Evolutionary conservation across 2,888 invertebrate genomes (phyloP), one percentile per base, ranked within the genome.

Genomic region (Gasteruption jaculator): DNA sequence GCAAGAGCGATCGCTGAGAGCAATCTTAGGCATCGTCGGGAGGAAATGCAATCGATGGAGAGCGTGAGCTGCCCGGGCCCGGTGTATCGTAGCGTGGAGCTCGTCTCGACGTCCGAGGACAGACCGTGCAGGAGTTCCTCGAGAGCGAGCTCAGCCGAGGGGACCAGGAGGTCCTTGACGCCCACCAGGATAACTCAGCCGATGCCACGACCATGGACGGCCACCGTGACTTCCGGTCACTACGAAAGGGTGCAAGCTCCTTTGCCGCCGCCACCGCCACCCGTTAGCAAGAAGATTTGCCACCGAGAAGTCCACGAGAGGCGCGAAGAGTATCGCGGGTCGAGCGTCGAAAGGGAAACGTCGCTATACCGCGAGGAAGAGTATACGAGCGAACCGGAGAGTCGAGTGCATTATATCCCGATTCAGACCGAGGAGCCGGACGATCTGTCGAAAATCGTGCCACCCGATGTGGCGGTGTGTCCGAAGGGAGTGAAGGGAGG

Each of bases 131-230:
- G 57, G 4, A 46, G 50, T 11, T 49, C 53, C 6, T 58, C 60
- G 2, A 53, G 60, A 35, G 56, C 68, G 0, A 58, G 59, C 32
- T 70, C 69, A 3, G 53, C 63, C 3, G 68, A 69, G 14, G 62
- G 65, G n/a, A 43, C 63, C 2, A 50, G 67, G 5, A 52, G 71
- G 26, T 71, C 71, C 0, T 37, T 71, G 29, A 71, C 71, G 1
- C 70, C 71, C 1, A 70, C 71, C 6, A 59, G 61, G 29, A 71
- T 71, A 21, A 57, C 57, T 14, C 71, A 71, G 20, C 71, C 71
- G 5, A 58, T 57, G 10, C 71, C 71, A 1, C 54, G 60, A 33
- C 70, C 71, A 1, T 71, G 71, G 71, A 67, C 63, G 1, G 69
- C 69, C 1, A 68, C 66, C 1, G 70, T 68, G 2, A 60, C 61